These are phyloP conservation scores for Mastigias papua DNA, from an alignment of 30 jellyfish, hydroid and myxozoan genomes.

Conservation along the genomic window DNA sequence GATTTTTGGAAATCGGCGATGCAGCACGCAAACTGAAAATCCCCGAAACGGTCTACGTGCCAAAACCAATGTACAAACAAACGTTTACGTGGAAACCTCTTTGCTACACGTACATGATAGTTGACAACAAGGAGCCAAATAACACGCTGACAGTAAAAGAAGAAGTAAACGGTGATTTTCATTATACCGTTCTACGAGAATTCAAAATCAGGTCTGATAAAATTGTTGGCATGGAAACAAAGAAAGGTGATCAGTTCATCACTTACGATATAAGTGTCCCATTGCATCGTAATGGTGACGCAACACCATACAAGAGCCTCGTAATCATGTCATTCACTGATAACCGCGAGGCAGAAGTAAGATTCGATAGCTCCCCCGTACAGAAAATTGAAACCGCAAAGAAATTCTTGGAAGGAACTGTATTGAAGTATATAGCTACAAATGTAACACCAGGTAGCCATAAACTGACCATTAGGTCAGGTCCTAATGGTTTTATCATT, in stretches of 20 bases:
- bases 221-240: slow-evolving; percentile 97
- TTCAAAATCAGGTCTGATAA: slow-evolving; percentile 97
- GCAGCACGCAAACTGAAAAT: slow-evolving; percentile 93
- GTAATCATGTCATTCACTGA: slow-evolving; percentile 99
- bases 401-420: slow-evolving; percentile 97
- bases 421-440: slow-evolving; percentile 83
- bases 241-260: slow-evolving; percentile 82
- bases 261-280: slow-evolving; percentile 86
- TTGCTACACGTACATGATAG: slow-evolving; percentile 97
- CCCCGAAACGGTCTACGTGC: slow-evolving; percentile 93
- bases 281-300: slow-evolving; percentile 82
- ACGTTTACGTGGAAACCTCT: slow-evolving; percentile 97
- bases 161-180: slow-evolving; percentile 87
- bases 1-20: slow-evolving; percentile 91
- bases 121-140: slow-evolving; percentile 93
- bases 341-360: slow-evolving; percentile 89
- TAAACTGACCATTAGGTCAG: slow-evolving; percentile 80
- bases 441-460: slow-evolving; percentile 98
- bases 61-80: slow-evolving; percentile 88
- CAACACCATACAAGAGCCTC: slow-evolving; percentile 81
- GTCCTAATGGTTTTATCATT: slow-evolving; percentile 86
- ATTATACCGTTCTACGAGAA: slow-evolving; percentile 89
- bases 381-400: slow-evolving; percentile 85
- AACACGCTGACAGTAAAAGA: slow-evolving; percentile 83
- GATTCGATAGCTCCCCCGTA: slow-evolving; percentile 71